A percentile compares a stretch with the other conserved stretches of the same genome.
These are phyloP conservation scores for Aphodius granarius DNA, from an alignment of 2,888 invertebrate species.

Conservation along the genomic window DNA sequence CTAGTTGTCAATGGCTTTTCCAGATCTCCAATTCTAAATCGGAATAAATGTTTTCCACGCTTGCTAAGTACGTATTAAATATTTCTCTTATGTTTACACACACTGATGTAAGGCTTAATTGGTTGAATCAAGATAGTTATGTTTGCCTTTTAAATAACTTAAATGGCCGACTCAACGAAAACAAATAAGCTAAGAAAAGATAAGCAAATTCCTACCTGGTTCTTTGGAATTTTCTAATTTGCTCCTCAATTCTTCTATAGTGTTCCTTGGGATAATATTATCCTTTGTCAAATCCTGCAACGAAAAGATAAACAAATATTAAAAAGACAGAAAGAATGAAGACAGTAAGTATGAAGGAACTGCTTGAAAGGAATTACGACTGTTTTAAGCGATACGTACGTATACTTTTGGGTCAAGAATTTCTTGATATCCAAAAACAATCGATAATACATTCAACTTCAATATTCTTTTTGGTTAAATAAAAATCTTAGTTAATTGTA, in stretches of 20 bases:
- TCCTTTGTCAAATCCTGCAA: slow-evolving; percentile 51
- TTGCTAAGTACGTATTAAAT: background rate
- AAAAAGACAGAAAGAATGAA: background rate
- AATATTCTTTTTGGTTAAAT: too few relatives aligned
- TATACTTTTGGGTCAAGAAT: too few relatives aligned
- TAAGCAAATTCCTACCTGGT: slow-evolving; percentile 40
- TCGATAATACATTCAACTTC: too few relatives aligned
- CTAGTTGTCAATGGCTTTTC: too few relatives aligned
- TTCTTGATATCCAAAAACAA: too few relatives aligned
- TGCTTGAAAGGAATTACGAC: too few relatives aligned
- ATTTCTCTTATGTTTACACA: background rate
- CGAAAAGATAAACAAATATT: slow-evolving; percentile 9
- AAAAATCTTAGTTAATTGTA: too few relatives aligned
- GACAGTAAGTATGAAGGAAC: too few relatives aligned
- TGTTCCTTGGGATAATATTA: slow-evolving; percentile 42
- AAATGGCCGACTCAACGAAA: background rate
- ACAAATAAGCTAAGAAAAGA: background rate
- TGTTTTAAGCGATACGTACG: too few relatives aligned
- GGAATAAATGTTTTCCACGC: background rate
- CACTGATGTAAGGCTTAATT: background rate
- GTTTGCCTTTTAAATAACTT: background rate
- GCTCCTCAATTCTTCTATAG: slow-evolving; percentile 50
- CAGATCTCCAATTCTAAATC: too few relatives aligned
- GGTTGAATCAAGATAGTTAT: background rate
- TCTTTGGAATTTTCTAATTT: slow-evolving; percentile 47